Percentiles rank a stretch among this genome's conserved stretches.
Conservation (phyloP, 2,888 invertebrate genomes). For the Hyposoter dolosus region DNA sequence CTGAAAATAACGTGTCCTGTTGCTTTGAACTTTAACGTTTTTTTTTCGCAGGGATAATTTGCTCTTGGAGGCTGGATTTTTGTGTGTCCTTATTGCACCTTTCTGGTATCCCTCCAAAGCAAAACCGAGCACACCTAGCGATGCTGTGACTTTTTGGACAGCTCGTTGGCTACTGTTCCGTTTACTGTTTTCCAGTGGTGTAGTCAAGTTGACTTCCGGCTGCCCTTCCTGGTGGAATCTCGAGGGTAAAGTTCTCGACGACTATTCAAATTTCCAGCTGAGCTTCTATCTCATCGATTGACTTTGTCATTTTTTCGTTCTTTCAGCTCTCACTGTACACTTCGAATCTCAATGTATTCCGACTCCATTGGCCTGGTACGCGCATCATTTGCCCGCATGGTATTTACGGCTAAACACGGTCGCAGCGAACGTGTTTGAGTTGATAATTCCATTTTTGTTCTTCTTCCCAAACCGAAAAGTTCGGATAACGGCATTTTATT, state of each 20-base stretch:
- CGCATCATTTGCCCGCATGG: slow-evolving; percentile 90
- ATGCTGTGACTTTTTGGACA: slow-evolving; percentile 88
- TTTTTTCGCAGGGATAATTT: slow-evolving; percentile 88
- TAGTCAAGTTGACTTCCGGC: slow-evolving; percentile 89
- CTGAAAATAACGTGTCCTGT: slow-evolving; percentile 31
- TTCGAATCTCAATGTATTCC: slow-evolving; percentile 92
- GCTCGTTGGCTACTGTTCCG: slow-evolving; percentile 91
- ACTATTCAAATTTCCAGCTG: neutral
- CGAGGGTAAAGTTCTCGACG: slow-evolving; percentile 86
- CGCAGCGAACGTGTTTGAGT: slow-evolving; percentile 88
- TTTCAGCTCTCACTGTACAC: slow-evolving; percentile 88
- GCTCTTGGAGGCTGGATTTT: slow-evolving; percentile 90
- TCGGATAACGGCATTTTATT: slow-evolving; percentile 87
- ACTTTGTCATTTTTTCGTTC: neutral
- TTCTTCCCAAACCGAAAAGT: slow-evolving; percentile 89
- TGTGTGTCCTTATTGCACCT: slow-evolving; percentile 90
- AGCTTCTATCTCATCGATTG: neutral
- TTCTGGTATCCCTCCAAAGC: slow-evolving; percentile 84
- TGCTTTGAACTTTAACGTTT: neutral
- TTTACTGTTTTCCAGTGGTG: slow-evolving; percentile 90
- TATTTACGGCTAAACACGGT: slow-evolving; percentile 88
- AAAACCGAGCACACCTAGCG: slow-evolving; percentile 85
- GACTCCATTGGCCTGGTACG: slow-evolving; percentile 90
- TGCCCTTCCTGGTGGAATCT: slow-evolving; percentile 93
- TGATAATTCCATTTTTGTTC: slow-evolving; percentile 90